Base-by-base conservation (phyloP, 2,888 invertebrate genomes). In the Drosophila pegasa region DNA sequence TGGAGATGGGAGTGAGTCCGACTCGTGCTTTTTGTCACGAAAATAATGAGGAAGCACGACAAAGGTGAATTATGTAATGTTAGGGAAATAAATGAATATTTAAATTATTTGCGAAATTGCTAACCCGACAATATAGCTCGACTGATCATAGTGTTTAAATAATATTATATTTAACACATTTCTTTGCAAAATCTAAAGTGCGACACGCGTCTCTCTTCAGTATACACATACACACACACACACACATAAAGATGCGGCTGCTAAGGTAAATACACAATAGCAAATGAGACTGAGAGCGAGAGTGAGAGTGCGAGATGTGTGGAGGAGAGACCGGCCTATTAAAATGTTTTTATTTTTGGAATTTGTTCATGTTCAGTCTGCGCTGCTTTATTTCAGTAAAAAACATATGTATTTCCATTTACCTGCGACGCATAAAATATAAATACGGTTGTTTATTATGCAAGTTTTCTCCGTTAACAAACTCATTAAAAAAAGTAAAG, bases 271-370 rank as follows among this genome's bases (percentile, higher is more conserved):
- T 45, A 45, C 6, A 5, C 7, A 20, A 38, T 5, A 38, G 2
- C 5, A 14, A 38, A 45, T 22, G 16, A 16, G n/a, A 45, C 6
- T n/a, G 31, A 50, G n/a, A 10, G 22, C 20, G 22, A 2, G 25
- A 50, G n/a, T 14, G n/a, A 35, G 33, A 35, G 33, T 5, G 33
- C 3, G 29, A 31, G 10, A 3, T 8, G 29, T 20, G 40, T 1
- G 14, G 10, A 29, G 45, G 41, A 54, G 47, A 54, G 31, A 59
- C 33, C 59, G 59, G 59, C n/a, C 35, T 65, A 41, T 52, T 40
- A 9, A 71, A 52, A 40, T 52, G 12, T 38, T 38, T 55, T 63
- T 72, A 72, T 73, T 72, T 72, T 72, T 69, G 59, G 54, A 72
- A 41, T 50, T 48, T 50, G 43, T 59, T 68, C 38, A 25, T 63